A percentile compares a stretch with the other conserved stretches of the same genome.
These are phyloP conservation scores for Scophthalmus maximus DNA, from an alignment of 2,113 vertebrate species.

Conservation along the genomic window DNA sequence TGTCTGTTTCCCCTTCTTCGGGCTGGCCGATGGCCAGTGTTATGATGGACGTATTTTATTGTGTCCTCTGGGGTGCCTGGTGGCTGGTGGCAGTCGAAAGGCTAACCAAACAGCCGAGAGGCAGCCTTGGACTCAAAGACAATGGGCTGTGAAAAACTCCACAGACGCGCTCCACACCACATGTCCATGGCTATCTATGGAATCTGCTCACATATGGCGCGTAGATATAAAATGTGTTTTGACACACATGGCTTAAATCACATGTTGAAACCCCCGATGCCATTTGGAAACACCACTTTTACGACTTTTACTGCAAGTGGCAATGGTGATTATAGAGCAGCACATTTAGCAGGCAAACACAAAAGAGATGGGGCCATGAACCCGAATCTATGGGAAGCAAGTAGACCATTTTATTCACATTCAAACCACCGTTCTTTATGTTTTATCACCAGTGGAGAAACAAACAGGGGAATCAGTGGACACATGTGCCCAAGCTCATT, in stretches of 20 bases:
- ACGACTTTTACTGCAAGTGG: conserved; percentile 58
- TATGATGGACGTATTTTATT: conserved; percentile 69
- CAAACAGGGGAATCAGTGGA: conserved; percentile 9
- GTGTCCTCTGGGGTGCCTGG: conserved; percentile 43
- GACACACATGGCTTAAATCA: conserved; percentile 67
- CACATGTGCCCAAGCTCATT: conserved; percentile 17
- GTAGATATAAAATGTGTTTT: conserved; percentile 53
- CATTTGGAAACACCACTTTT: conserved; percentile 60
- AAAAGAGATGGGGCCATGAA: conserved; percentile 25
- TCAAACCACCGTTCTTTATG: conserved; percentile 9
- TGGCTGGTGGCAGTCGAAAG: conserved; percentile 59
- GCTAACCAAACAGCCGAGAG: conserved; percentile 53
- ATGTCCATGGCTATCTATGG: conserved; percentile 32
- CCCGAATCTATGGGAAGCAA: conserved; percentile 10
- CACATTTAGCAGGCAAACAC: conserved; percentile 56
- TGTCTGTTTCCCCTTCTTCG: not conserved
- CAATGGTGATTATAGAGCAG: conserved; percentile 54
- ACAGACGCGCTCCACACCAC: conserved; percentile 24
- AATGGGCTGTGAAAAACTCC: conserved; percentile 24
- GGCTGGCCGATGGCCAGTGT: conserved; percentile 50
- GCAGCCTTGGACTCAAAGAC: conserved; percentile 52
- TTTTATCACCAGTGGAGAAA: conserved; percentile 23
- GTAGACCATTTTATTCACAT: conserved; percentile 29
- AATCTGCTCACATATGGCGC: conserved; percentile 54
- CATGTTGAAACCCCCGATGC: conserved; percentile 38